Evolutionary conservation across 2,113 vertebrate species (phyloP).

Genomic region (Colius striatus): DNA sequence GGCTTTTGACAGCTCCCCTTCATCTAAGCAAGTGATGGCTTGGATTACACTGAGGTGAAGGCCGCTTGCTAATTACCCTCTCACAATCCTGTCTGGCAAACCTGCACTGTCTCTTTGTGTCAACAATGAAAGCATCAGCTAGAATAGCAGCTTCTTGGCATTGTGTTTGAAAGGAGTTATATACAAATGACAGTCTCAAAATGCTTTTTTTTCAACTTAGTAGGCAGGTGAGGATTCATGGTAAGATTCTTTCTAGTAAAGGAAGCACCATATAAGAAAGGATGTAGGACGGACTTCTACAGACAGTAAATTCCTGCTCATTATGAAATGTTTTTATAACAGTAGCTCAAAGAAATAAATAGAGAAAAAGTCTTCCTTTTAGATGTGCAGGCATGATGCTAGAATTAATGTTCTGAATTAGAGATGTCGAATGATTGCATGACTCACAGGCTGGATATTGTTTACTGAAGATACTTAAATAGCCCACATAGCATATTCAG

Average conservation of each 20-base stretch:
- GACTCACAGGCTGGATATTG: background rate
- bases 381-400: background rate
- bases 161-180: background rate
- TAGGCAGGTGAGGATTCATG: background rate
- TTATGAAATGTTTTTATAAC: background rate
- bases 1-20: constrained; percentile 50
- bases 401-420: background rate
- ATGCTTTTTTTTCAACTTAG: background rate
- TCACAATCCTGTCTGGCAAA: background rate
- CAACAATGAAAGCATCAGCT: background rate
- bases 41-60: background rate
- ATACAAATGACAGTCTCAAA: background rate
- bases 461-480: background rate
- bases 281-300: background rate
- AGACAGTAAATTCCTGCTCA: background rate
- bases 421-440: background rate
- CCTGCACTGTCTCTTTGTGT: background rate
- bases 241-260: background rate
- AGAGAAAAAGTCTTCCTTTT: background rate
- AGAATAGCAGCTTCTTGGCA: background rate
- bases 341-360: background rate
- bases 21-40: background rate
- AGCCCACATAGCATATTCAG: background rate
- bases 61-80: background rate
- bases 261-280: background rate